Conservation (phyloP, 2,797 vertebrate species). For the Girardinus metallicus region DNA sequence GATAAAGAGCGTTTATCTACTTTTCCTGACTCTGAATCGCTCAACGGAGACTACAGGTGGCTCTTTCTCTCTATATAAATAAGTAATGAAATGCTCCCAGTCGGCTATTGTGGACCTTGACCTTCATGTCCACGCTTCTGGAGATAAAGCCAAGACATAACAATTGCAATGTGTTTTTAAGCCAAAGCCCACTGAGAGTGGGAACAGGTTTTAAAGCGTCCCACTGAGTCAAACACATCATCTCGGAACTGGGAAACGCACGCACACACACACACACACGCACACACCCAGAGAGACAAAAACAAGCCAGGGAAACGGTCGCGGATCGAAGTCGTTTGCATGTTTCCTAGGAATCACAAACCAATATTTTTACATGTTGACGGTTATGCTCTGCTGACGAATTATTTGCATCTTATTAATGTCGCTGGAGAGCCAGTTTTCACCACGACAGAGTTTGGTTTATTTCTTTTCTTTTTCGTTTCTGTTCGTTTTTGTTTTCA, state of each 20-base stretch:
- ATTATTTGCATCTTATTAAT: neutral
- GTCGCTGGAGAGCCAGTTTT: neutral
- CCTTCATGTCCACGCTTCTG: neutral
- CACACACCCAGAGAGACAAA: neutral
- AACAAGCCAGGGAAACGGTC: neutral
- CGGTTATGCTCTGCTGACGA: slow-evolving; percentile 21
- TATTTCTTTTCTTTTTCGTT: neutral
- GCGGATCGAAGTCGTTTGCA: slow-evolving; percentile 36
- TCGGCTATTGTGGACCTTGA: neutral
- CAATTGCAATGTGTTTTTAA: slow-evolving; percentile 19
- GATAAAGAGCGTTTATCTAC: neutral
- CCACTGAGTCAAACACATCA: neutral
- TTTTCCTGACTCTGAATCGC: neutral
- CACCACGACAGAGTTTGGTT: neutral
- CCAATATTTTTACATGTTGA: slow-evolving; percentile 41
- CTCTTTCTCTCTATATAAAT: neutral
- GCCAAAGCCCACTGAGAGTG: neutral
- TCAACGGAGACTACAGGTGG: neutral
- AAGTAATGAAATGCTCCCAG: neutral
- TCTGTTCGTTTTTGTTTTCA: neutral
- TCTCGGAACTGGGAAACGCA: neutral
- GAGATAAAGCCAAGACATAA: slow-evolving; percentile 22
- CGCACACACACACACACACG: too few species aligned
- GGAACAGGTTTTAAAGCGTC: neutral
- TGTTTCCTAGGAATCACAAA: slow-evolving; percentile 28